A percentile compares a stretch with the other conserved stretches of the same genome.
These are phyloP conservation scores for Pygmarrhopalites habei DNA, from an alignment of 1,140 invertebrate species.

Conservation along the genomic window DNA sequence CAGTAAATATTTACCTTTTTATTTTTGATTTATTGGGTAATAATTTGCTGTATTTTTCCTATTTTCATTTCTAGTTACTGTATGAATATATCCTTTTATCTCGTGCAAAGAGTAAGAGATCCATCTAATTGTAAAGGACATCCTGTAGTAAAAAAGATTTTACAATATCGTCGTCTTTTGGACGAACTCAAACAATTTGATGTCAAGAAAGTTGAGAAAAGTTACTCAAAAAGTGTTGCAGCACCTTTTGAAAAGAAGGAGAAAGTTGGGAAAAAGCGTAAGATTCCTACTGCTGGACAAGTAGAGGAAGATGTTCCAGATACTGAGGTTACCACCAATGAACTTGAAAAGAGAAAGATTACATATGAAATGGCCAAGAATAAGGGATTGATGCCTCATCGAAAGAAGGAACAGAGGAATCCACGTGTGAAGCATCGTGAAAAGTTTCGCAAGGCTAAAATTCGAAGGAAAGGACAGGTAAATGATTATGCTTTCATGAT, in stretches of 20 bases:
- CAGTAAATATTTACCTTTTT: not conserved
- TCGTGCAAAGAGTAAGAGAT: slow-evolving; percentile 62
- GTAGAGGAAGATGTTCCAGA: slow-evolving; percentile 40
- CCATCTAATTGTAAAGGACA: slow-evolving; percentile 54
- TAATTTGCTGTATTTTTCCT: not conserved
- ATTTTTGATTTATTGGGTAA: not conserved
- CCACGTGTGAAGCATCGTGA: slow-evolving; percentile 86
- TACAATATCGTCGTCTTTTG: slow-evolving; percentile 68
- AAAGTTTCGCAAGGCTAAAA: slow-evolving; percentile 83
- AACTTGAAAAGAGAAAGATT: slow-evolving; percentile 65
- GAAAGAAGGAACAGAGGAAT: slow-evolving; percentile 85
- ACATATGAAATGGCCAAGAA: slow-evolving; percentile 92
- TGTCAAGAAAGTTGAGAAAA: slow-evolving; percentile 24
- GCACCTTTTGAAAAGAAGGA: slow-evolving; percentile 10
- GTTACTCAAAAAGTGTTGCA: not conserved
- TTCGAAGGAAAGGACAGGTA: slow-evolving; percentile 80
- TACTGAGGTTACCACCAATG: slow-evolving; percentile 31
- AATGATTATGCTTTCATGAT: slow-evolving; percentile 42
- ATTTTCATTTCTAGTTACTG: slow-evolving; percentile 58
- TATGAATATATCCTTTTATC: slow-evolving; percentile 76
- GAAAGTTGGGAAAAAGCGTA: not conserved
- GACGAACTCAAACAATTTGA: slow-evolving; percentile 62
- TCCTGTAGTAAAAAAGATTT: slow-evolving; percentile 74
- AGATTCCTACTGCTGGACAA: no score
- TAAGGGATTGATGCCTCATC: slow-evolving; percentile 79